Conservation (phyloP, 1,140 invertebrate species). For the Lysiphlebus fabarum region DNA sequence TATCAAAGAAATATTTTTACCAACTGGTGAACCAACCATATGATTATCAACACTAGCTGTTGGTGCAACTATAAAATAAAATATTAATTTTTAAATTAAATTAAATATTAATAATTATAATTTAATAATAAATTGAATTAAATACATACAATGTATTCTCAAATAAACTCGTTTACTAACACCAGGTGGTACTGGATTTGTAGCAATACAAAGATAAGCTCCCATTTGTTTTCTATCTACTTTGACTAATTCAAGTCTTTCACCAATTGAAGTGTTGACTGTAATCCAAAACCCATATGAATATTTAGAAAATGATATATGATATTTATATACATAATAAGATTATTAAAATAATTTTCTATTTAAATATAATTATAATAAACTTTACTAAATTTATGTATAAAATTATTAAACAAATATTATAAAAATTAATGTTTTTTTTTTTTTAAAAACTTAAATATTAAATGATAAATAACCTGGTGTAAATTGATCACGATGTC, state of each 20-base stretch:
- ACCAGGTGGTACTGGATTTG: constrained; percentile 72
- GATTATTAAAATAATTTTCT: neutral
- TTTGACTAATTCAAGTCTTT: constrained; percentile 62
- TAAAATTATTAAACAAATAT: neutral
- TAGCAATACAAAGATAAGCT: constrained; percentile 72
- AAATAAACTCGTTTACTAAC: constrained; percentile 73
- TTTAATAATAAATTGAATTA: neutral
- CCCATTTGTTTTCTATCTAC: constrained; percentile 72
- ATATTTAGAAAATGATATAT: constrained; percentile 9
- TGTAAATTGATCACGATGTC: constrained; percentile 38
- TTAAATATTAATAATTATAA: neutral
- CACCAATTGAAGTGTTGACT: constrained; percentile 62
- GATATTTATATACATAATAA: neutral
- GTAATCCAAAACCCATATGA: constrained; percentile 33
- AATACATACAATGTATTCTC: constrained; percentile 73
- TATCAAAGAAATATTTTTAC: constrained; percentile 55
- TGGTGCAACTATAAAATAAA: constrained; percentile 50
- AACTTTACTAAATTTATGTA: constrained; percentile 4
- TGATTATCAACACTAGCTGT: constrained; percentile 56
- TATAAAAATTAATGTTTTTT: too few species aligned
- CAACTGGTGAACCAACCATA: constrained; percentile 56
- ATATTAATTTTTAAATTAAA: constrained; percentile 1
- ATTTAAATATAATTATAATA: constrained; percentile 5
- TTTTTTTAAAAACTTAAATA: too few species aligned
- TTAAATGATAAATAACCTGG: constrained; percentile 30